phyloP scores from a whole-genome alignment of 2,888 invertebrate genomes.

The Lithophane socia region DNA sequence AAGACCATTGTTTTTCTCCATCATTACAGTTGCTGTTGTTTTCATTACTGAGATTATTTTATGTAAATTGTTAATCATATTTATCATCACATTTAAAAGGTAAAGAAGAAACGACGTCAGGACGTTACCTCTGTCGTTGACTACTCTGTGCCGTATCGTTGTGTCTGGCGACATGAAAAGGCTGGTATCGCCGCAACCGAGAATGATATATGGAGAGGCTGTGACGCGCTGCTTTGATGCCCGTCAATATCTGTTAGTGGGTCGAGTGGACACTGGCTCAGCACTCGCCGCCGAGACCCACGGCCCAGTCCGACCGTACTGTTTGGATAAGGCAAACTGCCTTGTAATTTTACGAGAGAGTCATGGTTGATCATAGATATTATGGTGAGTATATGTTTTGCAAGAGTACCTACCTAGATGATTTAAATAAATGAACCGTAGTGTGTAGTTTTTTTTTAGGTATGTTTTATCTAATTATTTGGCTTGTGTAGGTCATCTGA shows the following conservation, averaged over 20 bases:
- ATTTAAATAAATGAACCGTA: neutral
- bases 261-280: constrained; percentile 76
- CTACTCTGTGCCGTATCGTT: constrained; percentile 65
- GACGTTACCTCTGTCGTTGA: constrained; percentile 50
- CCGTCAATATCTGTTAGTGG: constrained; percentile 82
- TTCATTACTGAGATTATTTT: neutral
- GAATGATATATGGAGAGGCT: constrained; percentile 84
- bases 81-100: neutral
- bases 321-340: constrained; percentile 63
- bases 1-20: neutral
- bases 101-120: constrained; percentile 6
- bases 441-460: neutral
- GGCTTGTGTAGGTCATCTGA: neutral
- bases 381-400: neutral
- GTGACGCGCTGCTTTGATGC: constrained; percentile 81
- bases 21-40: neutral
- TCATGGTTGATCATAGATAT: constrained; percentile 14
- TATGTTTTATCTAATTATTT: neutral
- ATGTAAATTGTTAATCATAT: neutral
- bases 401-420: neutral
- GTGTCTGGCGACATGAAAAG: constrained; percentile 81
- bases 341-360: constrained; percentile 28
- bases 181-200: constrained; percentile 74
- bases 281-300: constrained; percentile 46
- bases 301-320: constrained; percentile 28